These are phyloP conservation scores for Pseudocheirus occidentalis DNA, from an alignment of 2,797 vertebrate species.

Conservation along the genomic window DNA sequence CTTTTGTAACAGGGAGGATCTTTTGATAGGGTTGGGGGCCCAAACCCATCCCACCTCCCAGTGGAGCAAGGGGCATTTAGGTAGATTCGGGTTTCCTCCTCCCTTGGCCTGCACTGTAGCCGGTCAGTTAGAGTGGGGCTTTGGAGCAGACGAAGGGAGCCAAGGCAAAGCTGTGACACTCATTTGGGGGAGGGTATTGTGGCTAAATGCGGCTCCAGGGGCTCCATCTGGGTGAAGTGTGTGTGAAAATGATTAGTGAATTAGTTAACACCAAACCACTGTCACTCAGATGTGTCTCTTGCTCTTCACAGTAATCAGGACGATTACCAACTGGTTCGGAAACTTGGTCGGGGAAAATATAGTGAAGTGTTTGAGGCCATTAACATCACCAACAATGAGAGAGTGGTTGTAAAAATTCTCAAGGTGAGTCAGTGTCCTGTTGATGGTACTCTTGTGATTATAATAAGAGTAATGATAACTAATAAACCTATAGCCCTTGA, in stretches of 20 bases:
- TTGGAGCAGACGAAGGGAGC: conserved; percentile 4
- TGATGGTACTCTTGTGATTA: not conserved
- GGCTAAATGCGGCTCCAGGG: conserved; percentile 4
- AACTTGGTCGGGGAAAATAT: conserved; percentile 97
- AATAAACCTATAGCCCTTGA: not conserved
- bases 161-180: not conserved
- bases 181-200: not conserved
- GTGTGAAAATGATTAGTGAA: not conserved
- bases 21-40: not conserved
- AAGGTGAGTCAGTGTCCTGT: conserved; percentile 89
- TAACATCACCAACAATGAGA: conserved; percentile 98
- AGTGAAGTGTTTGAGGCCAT: conserved; percentile 99
- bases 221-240: not conserved
- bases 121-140: conserved; percentile 26
- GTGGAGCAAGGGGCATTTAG: not conserved
- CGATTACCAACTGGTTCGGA: conserved; percentile 97
- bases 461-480: not conserved
- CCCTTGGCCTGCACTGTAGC: not conserved
- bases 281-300: conserved; percentile 49
- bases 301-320: conserved; percentile 93
- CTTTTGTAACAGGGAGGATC: too few species aligned
- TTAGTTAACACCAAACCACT: conserved; percentile 23
- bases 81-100: not conserved
- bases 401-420: conserved; percentile 98
- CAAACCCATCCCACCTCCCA: too few species aligned